phyloP scores from a whole-genome alignment of 2,113 vertebrate species.

The Cottus gobio region DNA sequence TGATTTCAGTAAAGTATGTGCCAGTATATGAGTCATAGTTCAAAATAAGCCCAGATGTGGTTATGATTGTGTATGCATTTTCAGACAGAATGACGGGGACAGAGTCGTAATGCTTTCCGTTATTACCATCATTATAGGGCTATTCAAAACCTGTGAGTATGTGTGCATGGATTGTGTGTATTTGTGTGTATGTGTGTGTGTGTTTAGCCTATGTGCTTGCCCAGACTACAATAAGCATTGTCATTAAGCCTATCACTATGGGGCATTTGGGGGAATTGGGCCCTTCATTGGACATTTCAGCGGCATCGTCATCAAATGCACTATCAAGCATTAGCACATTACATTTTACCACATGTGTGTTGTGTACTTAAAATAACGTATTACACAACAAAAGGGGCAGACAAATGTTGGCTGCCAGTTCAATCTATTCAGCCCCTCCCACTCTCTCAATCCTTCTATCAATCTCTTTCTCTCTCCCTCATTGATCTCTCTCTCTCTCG shows the following conservation, averaged over 20 bases:
- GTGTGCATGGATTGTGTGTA: slow-evolving; percentile 21
- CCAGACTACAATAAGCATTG: slow-evolving; percentile 48
- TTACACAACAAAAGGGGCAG: slow-evolving; percentile 42
- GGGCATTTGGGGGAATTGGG: slow-evolving; percentile 39
- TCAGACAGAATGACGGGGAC: slow-evolving; percentile 46
- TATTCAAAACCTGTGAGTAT: slow-evolving; percentile 37
- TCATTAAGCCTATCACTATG: slow-evolving; percentile 59
- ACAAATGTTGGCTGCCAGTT: slow-evolving; percentile 39
- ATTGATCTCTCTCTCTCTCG: slow-evolving; percentile 7
- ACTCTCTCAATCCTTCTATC: slow-evolving; percentile 29
- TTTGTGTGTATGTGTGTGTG: slow-evolving; percentile 28
- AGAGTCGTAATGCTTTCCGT: slow-evolving; percentile 56
- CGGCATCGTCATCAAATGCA: slow-evolving; percentile 55
- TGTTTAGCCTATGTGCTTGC: slow-evolving; percentile 31
- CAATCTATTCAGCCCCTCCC: slow-evolving; percentile 36
- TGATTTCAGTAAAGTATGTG: slow-evolving; percentile 4
- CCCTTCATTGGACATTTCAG: slow-evolving; percentile 57
- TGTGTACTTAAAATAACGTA: slow-evolving; percentile 58
- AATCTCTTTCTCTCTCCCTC: slow-evolving; percentile 22
- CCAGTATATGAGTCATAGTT: slow-evolving; percentile 31
- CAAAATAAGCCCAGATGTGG: slow-evolving; percentile 29
- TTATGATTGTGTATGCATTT: slow-evolving; percentile 24
- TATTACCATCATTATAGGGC: slow-evolving; percentile 63
- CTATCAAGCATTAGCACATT: slow-evolving; percentile 55
- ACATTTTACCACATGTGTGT: slow-evolving; percentile 42